Conservation (phyloP, 2,888 invertebrate species). For the Autographa pulchrina region DNA sequence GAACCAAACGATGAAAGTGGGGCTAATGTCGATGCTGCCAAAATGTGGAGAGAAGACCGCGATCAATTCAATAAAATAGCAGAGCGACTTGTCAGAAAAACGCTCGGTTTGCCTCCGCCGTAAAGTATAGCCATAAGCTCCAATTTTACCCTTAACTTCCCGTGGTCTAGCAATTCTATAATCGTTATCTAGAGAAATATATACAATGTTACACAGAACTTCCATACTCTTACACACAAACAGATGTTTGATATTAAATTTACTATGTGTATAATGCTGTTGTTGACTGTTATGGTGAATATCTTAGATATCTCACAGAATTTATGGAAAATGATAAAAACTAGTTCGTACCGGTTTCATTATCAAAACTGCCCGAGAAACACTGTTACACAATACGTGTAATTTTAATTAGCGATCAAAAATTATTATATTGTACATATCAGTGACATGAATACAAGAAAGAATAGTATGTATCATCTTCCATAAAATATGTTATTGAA, state of each 20-base stretch:
- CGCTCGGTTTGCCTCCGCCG: slow-evolving; percentile 92
- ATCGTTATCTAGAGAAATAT: neutral
- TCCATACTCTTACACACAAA: neutral
- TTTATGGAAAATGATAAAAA: neutral
- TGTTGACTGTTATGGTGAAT: neutral
- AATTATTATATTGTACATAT: neutral
- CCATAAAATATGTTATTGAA: neutral
- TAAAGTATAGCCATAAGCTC: slow-evolving; percentile 50
- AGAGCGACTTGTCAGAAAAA: slow-evolving; percentile 96
- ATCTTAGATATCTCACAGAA: neutral
- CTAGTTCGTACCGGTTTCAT: neutral
- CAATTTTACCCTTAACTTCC: slow-evolving; percentile 10
- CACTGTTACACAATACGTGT: neutral
- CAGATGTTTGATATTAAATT: neutral
- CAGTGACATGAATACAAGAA: neutral
- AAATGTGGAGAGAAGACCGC: slow-evolving; percentile 99
- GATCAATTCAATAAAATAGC: slow-evolving; percentile 98
- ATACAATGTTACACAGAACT: neutral
- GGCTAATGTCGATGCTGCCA: slow-evolving; percentile 99
- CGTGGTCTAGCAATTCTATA: neutral
- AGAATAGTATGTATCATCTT: neutral
- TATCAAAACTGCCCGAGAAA: neutral
- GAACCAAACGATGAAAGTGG: slow-evolving; percentile 99
- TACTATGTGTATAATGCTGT: neutral
- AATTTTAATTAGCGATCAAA: no score